Conservation (phyloP, 1,140 invertebrate species). For the Temnothorax longispinosus region DNA sequence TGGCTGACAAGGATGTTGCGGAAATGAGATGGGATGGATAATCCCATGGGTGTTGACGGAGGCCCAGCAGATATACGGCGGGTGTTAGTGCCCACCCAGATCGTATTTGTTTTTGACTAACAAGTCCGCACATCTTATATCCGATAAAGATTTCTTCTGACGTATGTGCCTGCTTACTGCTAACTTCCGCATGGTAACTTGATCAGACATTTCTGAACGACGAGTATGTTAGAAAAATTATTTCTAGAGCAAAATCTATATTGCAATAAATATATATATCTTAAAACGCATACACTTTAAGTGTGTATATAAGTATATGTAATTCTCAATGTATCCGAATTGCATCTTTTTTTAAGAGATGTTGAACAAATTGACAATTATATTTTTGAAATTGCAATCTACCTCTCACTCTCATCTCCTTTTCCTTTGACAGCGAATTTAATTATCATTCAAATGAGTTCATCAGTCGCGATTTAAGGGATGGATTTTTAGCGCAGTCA, state of each 20-base stretch:
- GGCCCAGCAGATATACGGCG: slow-evolving; percentile 74
- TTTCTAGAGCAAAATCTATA: not conserved
- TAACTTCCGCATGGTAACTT: slow-evolving; percentile 46
- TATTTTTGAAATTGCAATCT: not conserved
- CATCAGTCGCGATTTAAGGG: not conserved
- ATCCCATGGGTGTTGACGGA: slow-evolving; percentile 80
- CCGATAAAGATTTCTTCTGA: slow-evolving; percentile 71
- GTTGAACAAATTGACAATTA: not conserved
- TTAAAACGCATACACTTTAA: not conserved
- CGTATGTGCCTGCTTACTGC: slow-evolving; percentile 64
- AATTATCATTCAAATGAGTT: not conserved
- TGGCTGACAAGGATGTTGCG: slow-evolving; percentile 77
- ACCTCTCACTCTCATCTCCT: not conserved
- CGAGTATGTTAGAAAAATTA: not conserved
- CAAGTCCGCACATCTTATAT: slow-evolving; percentile 76
- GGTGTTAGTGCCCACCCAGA: slow-evolving; percentile 59
- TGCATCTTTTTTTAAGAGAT: not conserved
- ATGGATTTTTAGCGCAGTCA: slow-evolving; percentile 5
- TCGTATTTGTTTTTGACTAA: slow-evolving; percentile 82
- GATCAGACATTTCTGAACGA: not conserved
- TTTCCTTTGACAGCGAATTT: not conserved
- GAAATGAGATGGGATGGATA: slow-evolving; percentile 80
- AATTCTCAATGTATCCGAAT: not conserved
- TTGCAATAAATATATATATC: not conserved
- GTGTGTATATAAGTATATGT: not conserved